These are phyloP conservation scores for Drosophila kuntzei DNA, from an alignment of 2,888 invertebrate genomes.

Conservation along the genomic window DNA sequence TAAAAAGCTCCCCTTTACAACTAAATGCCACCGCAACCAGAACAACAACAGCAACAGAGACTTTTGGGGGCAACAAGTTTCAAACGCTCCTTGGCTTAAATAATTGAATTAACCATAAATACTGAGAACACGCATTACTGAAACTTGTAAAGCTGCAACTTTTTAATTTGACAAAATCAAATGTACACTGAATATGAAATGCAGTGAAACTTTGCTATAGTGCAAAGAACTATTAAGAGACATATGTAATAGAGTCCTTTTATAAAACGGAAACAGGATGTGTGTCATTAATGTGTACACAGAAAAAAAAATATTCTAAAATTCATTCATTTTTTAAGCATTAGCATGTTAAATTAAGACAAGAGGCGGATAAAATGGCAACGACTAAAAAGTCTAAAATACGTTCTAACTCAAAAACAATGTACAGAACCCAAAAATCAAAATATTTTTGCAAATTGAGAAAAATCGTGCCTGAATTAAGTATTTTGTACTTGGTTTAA, in stretches of 20 bases:
- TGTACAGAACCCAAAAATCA: no score
- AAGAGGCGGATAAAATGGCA: no score
- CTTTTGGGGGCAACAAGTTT: conserved; percentile 34
- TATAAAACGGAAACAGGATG: not conserved
- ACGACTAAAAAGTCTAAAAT: no score
- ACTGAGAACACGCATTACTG: conserved; percentile 10
- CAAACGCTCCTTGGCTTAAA: conserved; percentile 24
- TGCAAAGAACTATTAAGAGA: not conserved
- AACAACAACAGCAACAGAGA: no score
- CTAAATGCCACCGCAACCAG: conserved; percentile 14
- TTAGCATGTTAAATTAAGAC: no score
- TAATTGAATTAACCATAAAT: conserved; percentile 46
- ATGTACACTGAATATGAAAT: not conserved
- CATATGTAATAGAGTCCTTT: not conserved
- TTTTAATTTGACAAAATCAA: not conserved
- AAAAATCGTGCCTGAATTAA: no score
- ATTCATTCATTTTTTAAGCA: no score
- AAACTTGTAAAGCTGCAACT: conserved; percentile 5
- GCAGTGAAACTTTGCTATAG: not conserved
- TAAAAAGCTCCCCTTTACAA: conserved; percentile 10
- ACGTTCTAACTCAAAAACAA: no score
- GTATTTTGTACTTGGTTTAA: no score
- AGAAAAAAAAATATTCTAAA: no score
- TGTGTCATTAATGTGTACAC: not conserved
- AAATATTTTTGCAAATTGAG: no score